A percentile compares a stretch with the other conserved stretches of the same genome.
Conservation (phyloP, 2,888 invertebrate species). For the Capitulum mitella region DNA sequence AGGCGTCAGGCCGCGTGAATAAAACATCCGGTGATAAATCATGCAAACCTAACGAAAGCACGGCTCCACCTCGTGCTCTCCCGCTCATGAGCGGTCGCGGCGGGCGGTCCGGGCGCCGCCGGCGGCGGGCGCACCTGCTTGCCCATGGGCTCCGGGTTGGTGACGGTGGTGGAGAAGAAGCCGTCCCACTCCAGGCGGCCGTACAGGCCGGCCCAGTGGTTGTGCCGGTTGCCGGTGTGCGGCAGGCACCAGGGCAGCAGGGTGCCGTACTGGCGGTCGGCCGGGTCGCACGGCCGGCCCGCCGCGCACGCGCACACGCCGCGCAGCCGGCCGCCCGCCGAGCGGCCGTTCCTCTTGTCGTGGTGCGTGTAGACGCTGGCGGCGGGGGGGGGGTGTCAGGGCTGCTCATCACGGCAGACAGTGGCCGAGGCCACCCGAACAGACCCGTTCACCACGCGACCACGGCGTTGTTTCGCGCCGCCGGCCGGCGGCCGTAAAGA, state of each 20-base stretch:
- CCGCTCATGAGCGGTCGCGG: too few species aligned
- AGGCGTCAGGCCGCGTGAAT: too few species aligned
- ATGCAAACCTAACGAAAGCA: too few species aligned
- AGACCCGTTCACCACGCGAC: too few species aligned
- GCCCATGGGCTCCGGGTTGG: slow-evolving; percentile 82
- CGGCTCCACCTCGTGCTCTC: too few species aligned
- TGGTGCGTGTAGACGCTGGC: slow-evolving; percentile 50
- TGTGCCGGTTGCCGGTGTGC: slow-evolving; percentile 75
- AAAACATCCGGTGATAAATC: too few species aligned
- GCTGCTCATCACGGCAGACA: too few species aligned
- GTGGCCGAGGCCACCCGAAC: too few species aligned
- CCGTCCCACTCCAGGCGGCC: slow-evolving; percentile 73
- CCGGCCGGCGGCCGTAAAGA: too few species aligned
- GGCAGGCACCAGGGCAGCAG: slow-evolving; percentile 83
- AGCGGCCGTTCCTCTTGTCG: slow-evolving; percentile 51
- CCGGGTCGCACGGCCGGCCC: slow-evolving; percentile 55
- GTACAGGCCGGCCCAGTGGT: slow-evolving; percentile 79
- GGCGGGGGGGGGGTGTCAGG: not conserved
- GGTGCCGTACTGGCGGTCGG: slow-evolving; percentile 70
- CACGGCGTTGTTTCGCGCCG: too few species aligned
- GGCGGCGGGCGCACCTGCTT: slow-evolving; percentile 56
- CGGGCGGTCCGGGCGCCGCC: too few species aligned
- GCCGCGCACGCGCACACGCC: slow-evolving; percentile 70
- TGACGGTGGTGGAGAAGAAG: slow-evolving; percentile 72
- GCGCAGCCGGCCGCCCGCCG: slow-evolving; percentile 49